Percentiles rank a stretch among this genome's conserved stretches.
Conservation (phyloP, 2,888 invertebrate species). For the Latheticus oryzae region DNA sequence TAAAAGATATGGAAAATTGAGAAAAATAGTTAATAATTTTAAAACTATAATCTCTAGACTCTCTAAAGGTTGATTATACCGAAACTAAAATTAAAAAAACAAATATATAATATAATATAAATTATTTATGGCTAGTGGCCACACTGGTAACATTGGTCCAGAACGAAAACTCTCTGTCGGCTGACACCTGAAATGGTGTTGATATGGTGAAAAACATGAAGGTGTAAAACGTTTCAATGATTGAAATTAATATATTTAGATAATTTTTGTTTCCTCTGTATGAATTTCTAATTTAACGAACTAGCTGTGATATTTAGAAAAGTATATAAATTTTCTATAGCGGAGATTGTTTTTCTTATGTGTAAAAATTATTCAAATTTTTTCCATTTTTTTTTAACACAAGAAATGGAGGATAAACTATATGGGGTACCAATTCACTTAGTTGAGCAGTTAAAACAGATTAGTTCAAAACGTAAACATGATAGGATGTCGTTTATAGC, state of each 20-base stretch:
- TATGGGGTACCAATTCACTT: not conserved
- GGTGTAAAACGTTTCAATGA: too few species aligned
- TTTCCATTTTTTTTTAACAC: not conserved
- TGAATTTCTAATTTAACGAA: slow-evolving; percentile 1
- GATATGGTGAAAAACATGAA: too few species aligned
- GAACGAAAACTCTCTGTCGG: too few species aligned
- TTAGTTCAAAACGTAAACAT: not conserved
- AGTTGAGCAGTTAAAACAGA: slow-evolving; percentile 2
- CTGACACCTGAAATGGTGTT: too few species aligned
- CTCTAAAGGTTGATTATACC: too few species aligned
- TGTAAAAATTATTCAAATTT: slow-evolving; percentile 3
- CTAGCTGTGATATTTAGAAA: not conserved
- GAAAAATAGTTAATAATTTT: too few species aligned
- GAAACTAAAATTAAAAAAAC: too few species aligned
- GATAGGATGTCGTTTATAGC: not conserved
- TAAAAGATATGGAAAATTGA: too few species aligned
- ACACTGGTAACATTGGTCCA: too few species aligned
- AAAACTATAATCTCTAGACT: too few species aligned
- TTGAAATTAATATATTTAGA: slow-evolving; percentile 2
- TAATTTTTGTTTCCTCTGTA: slow-evolving; percentile 4
- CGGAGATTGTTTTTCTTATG: slow-evolving; percentile 3
- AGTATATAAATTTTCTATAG: not conserved
- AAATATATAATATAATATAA: too few species aligned
- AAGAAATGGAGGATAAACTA: not conserved
- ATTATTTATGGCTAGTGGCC: too few species aligned